Conservation (phyloP, 1,140 invertebrate species). For the Luehdorfia chinensis region DNA sequence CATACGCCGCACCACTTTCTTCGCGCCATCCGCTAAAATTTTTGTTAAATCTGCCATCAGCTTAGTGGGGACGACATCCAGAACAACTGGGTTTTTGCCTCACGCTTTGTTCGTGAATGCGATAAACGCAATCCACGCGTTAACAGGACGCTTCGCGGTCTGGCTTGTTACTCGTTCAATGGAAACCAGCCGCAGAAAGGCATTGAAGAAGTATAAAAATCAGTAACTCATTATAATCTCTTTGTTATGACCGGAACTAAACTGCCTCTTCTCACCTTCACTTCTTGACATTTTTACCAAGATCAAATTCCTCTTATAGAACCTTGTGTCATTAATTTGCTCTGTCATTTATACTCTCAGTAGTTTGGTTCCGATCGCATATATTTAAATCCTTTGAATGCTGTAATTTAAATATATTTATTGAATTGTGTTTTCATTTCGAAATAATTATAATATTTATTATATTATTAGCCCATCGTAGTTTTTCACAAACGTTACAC, state of each 20-base stretch:
- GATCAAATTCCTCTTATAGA: too few relatives aligned
- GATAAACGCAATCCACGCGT: slow-evolving; percentile 70
- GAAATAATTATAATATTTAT: too few relatives aligned
- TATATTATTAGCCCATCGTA: too few relatives aligned
- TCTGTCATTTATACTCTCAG: too few relatives aligned
- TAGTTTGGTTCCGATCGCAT: background rate
- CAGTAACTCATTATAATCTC: slow-evolving; percentile 34
- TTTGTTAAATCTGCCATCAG: slow-evolving; percentile 88
- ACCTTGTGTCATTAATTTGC: too few relatives aligned
- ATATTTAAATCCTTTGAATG: slow-evolving; percentile 3
- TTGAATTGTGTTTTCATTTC: too few relatives aligned
- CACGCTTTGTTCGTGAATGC: slow-evolving; percentile 82
- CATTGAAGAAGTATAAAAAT: slow-evolving; percentile 57
- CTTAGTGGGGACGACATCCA: slow-evolving; percentile 85
- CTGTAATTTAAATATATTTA: too few relatives aligned
- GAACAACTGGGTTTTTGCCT: slow-evolving; percentile 88
- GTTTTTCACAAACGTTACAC: too few relatives aligned
- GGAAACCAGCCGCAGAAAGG: slow-evolving; percentile 71
- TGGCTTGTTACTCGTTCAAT: slow-evolving; percentile 80
- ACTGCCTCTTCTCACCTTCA: background rate
- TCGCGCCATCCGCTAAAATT: slow-evolving; percentile 86
- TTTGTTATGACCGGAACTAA: background rate
- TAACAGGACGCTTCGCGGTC: slow-evolving; percentile 74
- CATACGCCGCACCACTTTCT: slow-evolving; percentile 86
- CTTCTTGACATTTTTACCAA: background rate